Evolutionary conservation across 2,113 vertebrate species (phyloP), one percentile per base, ranked within the genome.

Genomic region (Pygoscelis adeliae): DNA sequence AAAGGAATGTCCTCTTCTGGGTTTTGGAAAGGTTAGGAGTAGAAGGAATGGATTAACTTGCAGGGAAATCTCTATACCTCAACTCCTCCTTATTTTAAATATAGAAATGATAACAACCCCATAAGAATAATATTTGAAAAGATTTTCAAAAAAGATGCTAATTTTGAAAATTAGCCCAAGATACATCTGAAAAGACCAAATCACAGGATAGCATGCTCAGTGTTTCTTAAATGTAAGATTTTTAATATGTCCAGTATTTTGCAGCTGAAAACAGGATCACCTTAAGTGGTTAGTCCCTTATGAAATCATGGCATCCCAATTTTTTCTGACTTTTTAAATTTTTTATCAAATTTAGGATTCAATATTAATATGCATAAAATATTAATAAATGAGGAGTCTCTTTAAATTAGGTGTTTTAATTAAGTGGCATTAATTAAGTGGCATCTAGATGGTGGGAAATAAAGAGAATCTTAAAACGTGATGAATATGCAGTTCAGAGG

Each of bases 341-440:
- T 69, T 42, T 30, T 12, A 4, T 4, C 5, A 55, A 32, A 27
- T 50, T 67, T 59, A 50, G 2, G 6, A 34, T 77, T 72, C 40
- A 56, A 40, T 59, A 38, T 67, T 76, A 11, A 18, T 34, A 47
- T 27, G 19, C 27, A 62, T 49, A 49, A 80, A 90, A 61, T 72
- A 46, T 44, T 49, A 72, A 4, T 49, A 80, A 84, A 73, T 11
- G 40, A 61, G 9, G 6, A 61, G 7, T 65, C n/a, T 77, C 10
- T 38, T 93, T 81, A 87, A 72, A 83, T 80, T 73, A 81, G 11
- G 11, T 66, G 7, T 44, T 94, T 73, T 63, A 83, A 53, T 91
- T 81, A 94, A 89, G 53, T 81, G 11, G 3, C 36, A 66, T 69
- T 63, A 83, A 53, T 91, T 81, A 94, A 89, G 53, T 81, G 11